Conservation (phyloP, 2,888 invertebrate species). For the Stictocephala bisonia region DNA sequence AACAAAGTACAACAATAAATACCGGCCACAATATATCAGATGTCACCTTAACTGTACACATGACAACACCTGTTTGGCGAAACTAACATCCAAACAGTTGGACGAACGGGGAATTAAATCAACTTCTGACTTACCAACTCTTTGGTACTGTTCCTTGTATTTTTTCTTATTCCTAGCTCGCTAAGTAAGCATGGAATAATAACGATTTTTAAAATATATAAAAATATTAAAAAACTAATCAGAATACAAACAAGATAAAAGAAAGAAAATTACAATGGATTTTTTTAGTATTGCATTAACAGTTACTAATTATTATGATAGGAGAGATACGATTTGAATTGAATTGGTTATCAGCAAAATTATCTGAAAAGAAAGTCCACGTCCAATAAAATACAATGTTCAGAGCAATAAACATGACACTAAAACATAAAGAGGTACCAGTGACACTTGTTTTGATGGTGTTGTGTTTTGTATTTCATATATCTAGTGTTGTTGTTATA, state of each 20-base stretch:
- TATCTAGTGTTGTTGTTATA: no score
- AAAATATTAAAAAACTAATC: no score
- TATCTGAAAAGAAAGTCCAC: neutral
- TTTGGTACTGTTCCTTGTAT: slow-evolving; percentile 79
- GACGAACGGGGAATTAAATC: neutral
- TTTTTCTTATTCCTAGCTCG: slow-evolving; percentile 78
- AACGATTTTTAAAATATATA: slow-evolving; percentile 53
- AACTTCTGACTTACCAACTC: slow-evolving; percentile 74
- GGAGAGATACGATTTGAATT: neutral
- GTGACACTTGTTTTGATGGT: no score
- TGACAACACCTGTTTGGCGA: neutral
- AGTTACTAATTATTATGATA: no score
- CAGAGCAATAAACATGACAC: no score
- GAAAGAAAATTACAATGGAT: no score
- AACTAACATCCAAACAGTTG: neutral
- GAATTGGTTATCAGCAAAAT: neutral
- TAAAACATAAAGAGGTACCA: no score
- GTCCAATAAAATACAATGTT: no score
- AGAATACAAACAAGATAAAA: no score
- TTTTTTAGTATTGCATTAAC: no score
- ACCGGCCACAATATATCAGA: neutral
- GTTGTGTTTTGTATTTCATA: no score
- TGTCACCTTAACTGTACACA: neutral
- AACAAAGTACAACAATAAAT: no score
- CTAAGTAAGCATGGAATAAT: slow-evolving; percentile 71